Evolutionary conservation across 2,888 invertebrate genomes (phyloP), one percentile per base, ranked within the genome.

Genomic region (Malthinus flaveolus): DNA sequence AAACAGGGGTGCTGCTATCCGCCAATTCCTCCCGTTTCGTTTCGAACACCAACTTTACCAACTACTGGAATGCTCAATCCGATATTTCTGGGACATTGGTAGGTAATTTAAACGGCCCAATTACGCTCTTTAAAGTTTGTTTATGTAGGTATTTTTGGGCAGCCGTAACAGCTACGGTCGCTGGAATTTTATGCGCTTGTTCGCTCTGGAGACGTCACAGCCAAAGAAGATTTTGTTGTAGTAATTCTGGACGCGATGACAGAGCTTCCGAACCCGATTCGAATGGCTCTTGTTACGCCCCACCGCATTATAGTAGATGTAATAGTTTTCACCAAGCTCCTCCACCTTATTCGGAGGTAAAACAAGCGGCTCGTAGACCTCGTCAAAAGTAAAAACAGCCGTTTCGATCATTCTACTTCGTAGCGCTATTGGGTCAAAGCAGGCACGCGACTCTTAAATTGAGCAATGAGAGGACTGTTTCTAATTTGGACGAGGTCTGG

Each of bases 271-370:
- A 91, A 69, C 87, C 87, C 23, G 90, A 90, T 75, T 91, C 78
- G 7, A 87, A 90, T 3, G 89, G 90, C 35, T 91, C 91, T 1
- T 89, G 89, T 71, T 92, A 90, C 77, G 88, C 89, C 0, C 92
- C 92, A 7, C 92, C 92, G 0, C 89, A 90, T 69, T 93, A 92
- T 76, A 90, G 90, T 74, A 86, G 91, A 73, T 92, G 92, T 73
- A 88, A 88, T 59, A 91, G 91, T 56, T 89, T 92, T 75, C 89
- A 90, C 71, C 90, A 89, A 74, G 87, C 88, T 1, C 92, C 92
- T 12, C 91, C 91, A 31, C 92, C 92, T 1, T 93, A 93, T 78
- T 88, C 90, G 61, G 92, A 92, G 86, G 92, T 91, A 77, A 70
- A 6, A 11, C n/a, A n/a, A n/a, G n/a, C n/a, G n/a, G n/a, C n/a